These are phyloP conservation scores for Ictalurus furcatus DNA, from an alignment of 2,113 vertebrate genomes.

Conservation along the genomic window DNA sequence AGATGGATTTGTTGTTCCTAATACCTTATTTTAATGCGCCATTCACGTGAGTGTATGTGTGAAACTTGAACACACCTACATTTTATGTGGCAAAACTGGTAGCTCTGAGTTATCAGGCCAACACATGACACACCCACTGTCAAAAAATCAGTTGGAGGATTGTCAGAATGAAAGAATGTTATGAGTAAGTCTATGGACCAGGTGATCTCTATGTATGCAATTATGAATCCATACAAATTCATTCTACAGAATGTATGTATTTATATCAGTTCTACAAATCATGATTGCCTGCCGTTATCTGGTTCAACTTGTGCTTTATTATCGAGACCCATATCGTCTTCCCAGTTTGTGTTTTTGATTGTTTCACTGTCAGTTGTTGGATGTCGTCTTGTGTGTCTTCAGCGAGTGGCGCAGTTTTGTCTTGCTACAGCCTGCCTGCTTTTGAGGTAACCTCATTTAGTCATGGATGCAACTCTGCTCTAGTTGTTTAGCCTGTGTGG, in stretches of 20 bases:
- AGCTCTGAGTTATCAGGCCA: slow-evolving; percentile 5
- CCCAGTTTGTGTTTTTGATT: not conserved
- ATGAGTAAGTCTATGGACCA: not conserved
- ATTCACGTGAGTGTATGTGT: not conserved
- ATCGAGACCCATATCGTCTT: not conserved
- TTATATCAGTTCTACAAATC: not conserved
- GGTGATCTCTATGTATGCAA: not conserved
- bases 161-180: not conserved
- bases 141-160: not conserved
- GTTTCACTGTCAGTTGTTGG: not conserved
- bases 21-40: not conserved
- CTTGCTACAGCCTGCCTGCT: not conserved
- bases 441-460: not conserved
- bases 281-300: not conserved
- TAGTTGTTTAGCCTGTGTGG: slow-evolving; percentile 25
- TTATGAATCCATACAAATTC: not conserved
- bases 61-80: slow-evolving; percentile 15
- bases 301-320: not conserved
- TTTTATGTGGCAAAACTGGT: slow-evolving; percentile 39
- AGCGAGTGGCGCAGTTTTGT: not conserved
- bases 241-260: not conserved
- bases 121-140: slow-evolving; percentile 31
- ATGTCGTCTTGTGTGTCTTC: not conserved
- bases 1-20: not conserved
- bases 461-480: slow-evolving; percentile 8